Conservation (phyloP, 2,797 vertebrate species). For the Sphaeramia orbicularis region DNA sequence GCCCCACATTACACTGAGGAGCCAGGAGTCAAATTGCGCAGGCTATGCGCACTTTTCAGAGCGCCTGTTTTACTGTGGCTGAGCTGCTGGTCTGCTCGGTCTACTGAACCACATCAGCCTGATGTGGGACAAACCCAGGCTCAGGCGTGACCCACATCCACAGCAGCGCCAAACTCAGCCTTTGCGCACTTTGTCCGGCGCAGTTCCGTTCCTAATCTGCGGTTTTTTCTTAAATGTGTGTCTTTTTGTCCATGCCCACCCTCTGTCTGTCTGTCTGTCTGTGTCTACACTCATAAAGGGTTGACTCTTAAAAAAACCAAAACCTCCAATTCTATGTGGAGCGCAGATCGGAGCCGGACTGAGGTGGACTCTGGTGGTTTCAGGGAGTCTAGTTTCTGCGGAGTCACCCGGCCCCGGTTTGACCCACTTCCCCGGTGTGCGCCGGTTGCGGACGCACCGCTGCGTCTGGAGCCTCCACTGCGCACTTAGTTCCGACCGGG, state of each 20-base stretch:
- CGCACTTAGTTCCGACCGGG: constrained; percentile 54
- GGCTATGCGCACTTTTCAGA: constrained; percentile 76
- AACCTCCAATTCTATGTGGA: no score
- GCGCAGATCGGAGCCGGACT: no score
- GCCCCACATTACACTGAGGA: constrained; percentile 64
- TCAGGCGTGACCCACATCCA: constrained; percentile 60
- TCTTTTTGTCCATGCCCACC: no score
- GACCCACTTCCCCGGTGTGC: constrained; percentile 81
- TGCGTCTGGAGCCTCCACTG: constrained; percentile 67
- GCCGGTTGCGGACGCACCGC: constrained; percentile 40
- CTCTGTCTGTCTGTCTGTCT: no score
- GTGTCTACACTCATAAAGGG: no score
- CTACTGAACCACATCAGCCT: constrained; percentile 54
- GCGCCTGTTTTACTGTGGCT: constrained; percentile 60
- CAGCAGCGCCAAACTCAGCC: neutral
- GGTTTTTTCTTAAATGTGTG: no score
- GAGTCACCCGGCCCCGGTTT: constrained; percentile 69
- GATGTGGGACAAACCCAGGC: constrained; percentile 54
- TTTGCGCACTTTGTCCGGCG: neutral
- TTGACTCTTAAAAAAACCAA: no score
- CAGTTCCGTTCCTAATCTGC: neutral
- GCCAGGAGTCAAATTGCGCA: constrained; percentile 77
- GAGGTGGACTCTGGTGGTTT: constrained; percentile 19
- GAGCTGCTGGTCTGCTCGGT: constrained; percentile 48
- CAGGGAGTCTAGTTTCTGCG: constrained; percentile 46